These are phyloP conservation scores for Sander lucioperca DNA, from an alignment of 2,113 vertebrate genomes.

Conservation along the genomic window DNA sequence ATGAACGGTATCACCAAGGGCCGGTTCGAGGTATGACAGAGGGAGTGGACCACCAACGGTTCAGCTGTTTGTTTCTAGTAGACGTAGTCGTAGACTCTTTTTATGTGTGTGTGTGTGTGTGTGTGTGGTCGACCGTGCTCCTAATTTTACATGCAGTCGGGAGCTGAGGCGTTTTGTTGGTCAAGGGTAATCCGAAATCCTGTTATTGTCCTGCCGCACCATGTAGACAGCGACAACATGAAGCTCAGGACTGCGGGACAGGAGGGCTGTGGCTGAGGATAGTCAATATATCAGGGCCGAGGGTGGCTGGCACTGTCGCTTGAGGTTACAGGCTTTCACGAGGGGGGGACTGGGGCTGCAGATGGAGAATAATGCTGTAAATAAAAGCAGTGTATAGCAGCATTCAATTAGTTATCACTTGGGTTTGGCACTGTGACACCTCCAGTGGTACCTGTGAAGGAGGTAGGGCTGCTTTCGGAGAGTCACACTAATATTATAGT, in stretches of 20 bases:
- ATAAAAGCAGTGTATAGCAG: constrained; percentile 26
- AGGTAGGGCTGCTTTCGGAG: neutral
- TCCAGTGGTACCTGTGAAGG: constrained; percentile 29
- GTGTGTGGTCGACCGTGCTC: constrained; percentile 38
- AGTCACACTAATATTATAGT: neutral
- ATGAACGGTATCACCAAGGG: constrained; percentile 89
- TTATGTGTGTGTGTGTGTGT: constrained; percentile 19
- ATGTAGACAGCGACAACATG: constrained; percentile 75
- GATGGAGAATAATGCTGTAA: constrained; percentile 39
- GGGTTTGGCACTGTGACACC: constrained; percentile 22
- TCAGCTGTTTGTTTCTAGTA: constrained; percentile 58
- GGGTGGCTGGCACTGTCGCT: constrained; percentile 61
- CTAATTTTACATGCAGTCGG: constrained; percentile 71
- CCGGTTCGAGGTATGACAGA: constrained; percentile 87
- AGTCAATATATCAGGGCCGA: constrained; percentile 65
- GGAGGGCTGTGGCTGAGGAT: constrained; percentile 71
- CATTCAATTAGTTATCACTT: constrained; percentile 30
- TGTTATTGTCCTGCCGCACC: constrained; percentile 74
- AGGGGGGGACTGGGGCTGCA: constrained; percentile 35
- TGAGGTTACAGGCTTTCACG: constrained; percentile 64
- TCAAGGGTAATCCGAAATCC: constrained; percentile 83
- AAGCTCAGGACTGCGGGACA: constrained; percentile 73
- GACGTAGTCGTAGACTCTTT: constrained; percentile 47
- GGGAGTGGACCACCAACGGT: constrained; percentile 61
- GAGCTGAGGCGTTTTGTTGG: constrained; percentile 72